A percentile compares a stretch with the other conserved stretches of the same genome.
Conservation (phyloP, 35 echinoderm and acorn worm genomes). For the Acanthaster planci region DNA sequence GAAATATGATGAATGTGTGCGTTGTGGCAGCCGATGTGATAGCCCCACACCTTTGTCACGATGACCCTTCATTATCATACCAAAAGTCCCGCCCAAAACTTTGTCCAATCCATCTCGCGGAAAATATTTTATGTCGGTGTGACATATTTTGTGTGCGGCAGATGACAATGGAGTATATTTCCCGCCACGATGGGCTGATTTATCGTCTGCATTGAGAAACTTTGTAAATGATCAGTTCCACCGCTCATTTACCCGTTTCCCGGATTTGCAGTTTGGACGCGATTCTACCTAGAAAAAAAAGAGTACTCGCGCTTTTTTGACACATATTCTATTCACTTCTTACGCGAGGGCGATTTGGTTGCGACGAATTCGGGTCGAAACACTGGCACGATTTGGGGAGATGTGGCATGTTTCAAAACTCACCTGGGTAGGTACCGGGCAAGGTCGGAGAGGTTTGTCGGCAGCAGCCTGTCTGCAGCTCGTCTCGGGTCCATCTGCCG, state of each 20-base stretch:
- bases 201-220: too few species aligned
- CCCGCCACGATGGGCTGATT: too few species aligned
- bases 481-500: conserved; percentile 1
- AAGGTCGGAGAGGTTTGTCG: not conserved
- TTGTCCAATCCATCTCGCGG: conserved; percentile 19
- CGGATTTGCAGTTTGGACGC: too few species aligned
- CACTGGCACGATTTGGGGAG: not conserved
- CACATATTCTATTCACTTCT: too few species aligned
- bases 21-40: not conserved
- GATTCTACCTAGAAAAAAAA: too few species aligned
- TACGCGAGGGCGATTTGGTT: too few species aligned
- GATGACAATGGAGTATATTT: too few species aligned
- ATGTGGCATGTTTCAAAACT: not conserved
- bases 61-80: conserved; percentile 25
- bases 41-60: not conserved
- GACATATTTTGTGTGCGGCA: not conserved
- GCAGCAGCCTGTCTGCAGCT: not conserved
- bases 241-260: too few species aligned
- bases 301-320: too few species aligned
- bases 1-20: not conserved
- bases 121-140: not conserved
- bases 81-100: conserved; percentile 25
- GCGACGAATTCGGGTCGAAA: not conserved
- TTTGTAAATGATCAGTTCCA: too few species aligned
- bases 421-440: not conserved